Evolutionary conservation across 2,113 vertebrate genomes (phyloP), one percentile per base, ranked within the genome.

Genomic region (Ammodytes marinus): DNA sequence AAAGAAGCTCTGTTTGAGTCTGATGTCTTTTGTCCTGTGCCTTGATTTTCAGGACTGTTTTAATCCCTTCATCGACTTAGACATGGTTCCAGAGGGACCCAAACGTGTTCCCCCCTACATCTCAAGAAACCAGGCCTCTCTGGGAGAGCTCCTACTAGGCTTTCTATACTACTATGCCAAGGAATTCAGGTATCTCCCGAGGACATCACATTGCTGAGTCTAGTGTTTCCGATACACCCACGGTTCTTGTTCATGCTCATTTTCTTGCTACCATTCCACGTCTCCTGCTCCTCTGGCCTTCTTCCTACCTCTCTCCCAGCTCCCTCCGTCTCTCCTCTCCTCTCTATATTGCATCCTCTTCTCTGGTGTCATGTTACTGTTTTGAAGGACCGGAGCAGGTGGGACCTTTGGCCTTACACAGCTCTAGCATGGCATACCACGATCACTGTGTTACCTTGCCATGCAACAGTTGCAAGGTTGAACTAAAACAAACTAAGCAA

Each of bases 131-230:
- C 91, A 91, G 80, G 96, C 96, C 15, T 96, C 95, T 76, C 95
- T 99, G 85, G 98, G 97, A 76, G 96, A 97, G 61, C 95, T 99
- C 74, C 89, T 99, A 66, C 80, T 97, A 90, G 98, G 97, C 84
- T 99, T 99, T 94, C 95, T 99, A 82, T 96, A 95, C 92, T 99
- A 99, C 82, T 99, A 98, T 89, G 95, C 97, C 80, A 96, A 95
- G 67, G 93, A 96, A 86, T 99, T 99, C 96, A 97, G 97, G 98
- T 98, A 95, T 95, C 95, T 94, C 86, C 75, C 5, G 43, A 45
- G 13, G 46, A 68, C 64, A 50, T 69, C 6, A 39, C 46, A 40
- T 54, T 53, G 40, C 60, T 19, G 50, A 71, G 60, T 74, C 55
- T 60, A 69, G 40, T 47, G 65, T 80, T 74, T 77, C 55, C 50